Percentiles rank a stretch among this genome's conserved stretches.
Conservation (phyloP, 2,888 invertebrate species). For the Atrina japonica region DNA sequence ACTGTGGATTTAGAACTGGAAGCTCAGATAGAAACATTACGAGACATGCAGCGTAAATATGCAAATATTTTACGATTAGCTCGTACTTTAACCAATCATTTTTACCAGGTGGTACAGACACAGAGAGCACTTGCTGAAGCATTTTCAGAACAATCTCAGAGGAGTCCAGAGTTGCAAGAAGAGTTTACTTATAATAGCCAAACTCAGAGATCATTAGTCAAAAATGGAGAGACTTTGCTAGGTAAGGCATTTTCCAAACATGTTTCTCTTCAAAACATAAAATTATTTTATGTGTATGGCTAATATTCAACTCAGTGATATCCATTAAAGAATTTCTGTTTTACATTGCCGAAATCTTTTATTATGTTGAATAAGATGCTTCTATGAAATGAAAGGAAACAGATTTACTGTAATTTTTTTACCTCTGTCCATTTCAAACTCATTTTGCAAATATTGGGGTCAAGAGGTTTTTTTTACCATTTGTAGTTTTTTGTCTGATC, state of each 20-base stretch:
- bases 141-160: slow-evolving; percentile 96
- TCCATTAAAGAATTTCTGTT: too few species aligned
- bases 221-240: slow-evolving; percentile 95
- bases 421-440: too few species aligned
- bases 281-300: too few species aligned
- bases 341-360: not conserved
- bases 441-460: too few species aligned
- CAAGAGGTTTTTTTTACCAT: too few species aligned
- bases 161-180: slow-evolving; percentile 96
- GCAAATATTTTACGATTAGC: slow-evolving; percentile 89
- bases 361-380: too few species aligned
- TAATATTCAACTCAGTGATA: too few species aligned
- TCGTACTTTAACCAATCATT: slow-evolving; percentile 92
- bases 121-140: slow-evolving; percentile 93
- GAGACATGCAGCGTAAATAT: slow-evolving; percentile 97
- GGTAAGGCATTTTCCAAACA: slow-evolving; percentile 60
- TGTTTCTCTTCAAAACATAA: too few species aligned
- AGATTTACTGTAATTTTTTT: too few species aligned
- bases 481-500: too few species aligned
- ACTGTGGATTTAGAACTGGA: slow-evolving; percentile 90
- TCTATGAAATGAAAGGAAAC: too few species aligned
- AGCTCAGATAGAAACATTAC: slow-evolving; percentile 93
- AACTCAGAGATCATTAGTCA: slow-evolving; percentile 94
- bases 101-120: slow-evolving; percentile 92
- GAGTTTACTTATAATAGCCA: slow-evolving; percentile 97